Evolutionary conservation across 2,113 vertebrate species (phyloP).

Genomic region (Bufo bufo): DNA sequence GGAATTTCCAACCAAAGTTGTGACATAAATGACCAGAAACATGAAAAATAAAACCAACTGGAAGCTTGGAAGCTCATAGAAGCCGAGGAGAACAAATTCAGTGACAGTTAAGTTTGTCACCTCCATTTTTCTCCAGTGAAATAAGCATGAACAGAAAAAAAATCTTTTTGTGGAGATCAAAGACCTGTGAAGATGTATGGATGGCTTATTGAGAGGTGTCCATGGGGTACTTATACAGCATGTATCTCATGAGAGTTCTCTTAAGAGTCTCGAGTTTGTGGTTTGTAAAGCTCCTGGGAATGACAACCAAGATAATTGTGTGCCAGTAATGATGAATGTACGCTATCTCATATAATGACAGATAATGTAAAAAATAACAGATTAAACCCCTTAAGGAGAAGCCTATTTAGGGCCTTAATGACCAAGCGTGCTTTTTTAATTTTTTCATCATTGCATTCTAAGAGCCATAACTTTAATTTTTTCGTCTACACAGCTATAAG

Average conservation of each 20-base stretch:
- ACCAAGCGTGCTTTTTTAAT: no score
- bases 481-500: no score
- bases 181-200: background rate
- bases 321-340: no score
- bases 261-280: background rate
- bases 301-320: background rate
- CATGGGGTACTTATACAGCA: background rate
- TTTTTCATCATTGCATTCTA: no score
- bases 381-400: no score
- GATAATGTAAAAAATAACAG: no score
- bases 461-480: no score
- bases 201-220: background rate
- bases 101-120: slow-evolving; percentile 8
- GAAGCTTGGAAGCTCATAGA: slow-evolving; percentile 53
- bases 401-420: no score
- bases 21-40: slow-evolving; percentile 58
- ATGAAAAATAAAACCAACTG: slow-evolving; percentile 56
- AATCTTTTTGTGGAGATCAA: background rate
- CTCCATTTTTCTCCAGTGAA: background rate
- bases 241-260: background rate
- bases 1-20: slow-evolving; percentile 25
- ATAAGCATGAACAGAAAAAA: background rate
- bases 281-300: background rate
- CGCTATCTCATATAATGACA: no score
- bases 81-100: slow-evolving; percentile 54